phyloP scores from a whole-genome alignment of 2,888 invertebrate genomes.

The Neelides folsomi region DNA sequence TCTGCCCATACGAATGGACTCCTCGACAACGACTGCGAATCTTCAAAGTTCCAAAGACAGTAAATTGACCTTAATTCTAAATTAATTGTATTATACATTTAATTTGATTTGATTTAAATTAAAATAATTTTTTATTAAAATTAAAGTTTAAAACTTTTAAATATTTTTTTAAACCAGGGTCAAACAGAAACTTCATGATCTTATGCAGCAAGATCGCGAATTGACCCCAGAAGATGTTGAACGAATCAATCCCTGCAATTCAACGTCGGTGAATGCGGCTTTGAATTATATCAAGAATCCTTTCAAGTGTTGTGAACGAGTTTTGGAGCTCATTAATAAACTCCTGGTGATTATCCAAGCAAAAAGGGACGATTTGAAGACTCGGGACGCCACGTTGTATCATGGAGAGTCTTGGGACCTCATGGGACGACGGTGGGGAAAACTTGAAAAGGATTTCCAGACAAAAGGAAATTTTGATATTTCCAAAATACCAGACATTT shows the following conservation, averaged over 20 bases:
- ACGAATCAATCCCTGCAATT: constrained; percentile 79
- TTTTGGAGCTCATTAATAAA: constrained; percentile 72
- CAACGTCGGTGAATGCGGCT: constrained; percentile 81
- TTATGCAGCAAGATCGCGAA: constrained; percentile 79
- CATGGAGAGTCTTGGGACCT: constrained; percentile 93
- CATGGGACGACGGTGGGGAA: constrained; percentile 93
- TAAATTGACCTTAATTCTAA: constrained; percentile 41
- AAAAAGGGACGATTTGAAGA: constrained; percentile 77
- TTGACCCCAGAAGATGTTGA: constrained; percentile 71
- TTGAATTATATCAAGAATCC: constrained; percentile 94
- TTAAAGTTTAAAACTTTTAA: not conserved
- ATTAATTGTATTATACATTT: not conserved
- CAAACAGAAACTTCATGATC: constrained; percentile 82
- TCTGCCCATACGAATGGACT: constrained; percentile 95
- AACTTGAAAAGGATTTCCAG: constrained; percentile 95
- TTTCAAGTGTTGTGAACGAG: constrained; percentile 77
- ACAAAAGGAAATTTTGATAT: constrained; percentile 90
- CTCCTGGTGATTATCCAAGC: constrained; percentile 70
- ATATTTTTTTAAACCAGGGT: constrained; percentile 58
- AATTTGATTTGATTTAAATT: not conserved
- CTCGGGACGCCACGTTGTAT: constrained; percentile 84
- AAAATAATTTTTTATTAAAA: not conserved
- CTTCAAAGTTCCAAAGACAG: constrained; percentile 88
- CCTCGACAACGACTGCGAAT: constrained; percentile 96
- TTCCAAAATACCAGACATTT: constrained; percentile 97